Percentiles rank a stretch among this genome's conserved stretches.
Evolutionary conservation across 2,888 invertebrate genomes (phyloP).

Genomic region (Antitype chi): DNA sequence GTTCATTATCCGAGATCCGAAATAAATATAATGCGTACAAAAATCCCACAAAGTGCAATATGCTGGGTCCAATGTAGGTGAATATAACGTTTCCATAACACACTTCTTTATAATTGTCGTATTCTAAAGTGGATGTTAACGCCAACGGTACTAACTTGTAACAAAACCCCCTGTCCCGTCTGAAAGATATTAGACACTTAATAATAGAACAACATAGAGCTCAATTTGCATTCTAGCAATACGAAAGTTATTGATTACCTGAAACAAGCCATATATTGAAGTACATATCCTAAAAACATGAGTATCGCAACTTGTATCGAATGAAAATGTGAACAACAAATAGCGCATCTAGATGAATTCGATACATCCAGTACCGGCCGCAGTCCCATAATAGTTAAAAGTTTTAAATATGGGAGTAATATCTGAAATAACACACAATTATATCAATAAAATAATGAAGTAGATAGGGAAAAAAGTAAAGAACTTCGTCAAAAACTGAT

Average conservation of each 20-base stretch:
- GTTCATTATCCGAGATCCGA: slow-evolving; percentile 95
- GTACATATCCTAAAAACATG: slow-evolving; percentile 93
- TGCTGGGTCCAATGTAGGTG: slow-evolving; percentile 93
- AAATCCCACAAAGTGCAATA: slow-evolving; percentile 93
- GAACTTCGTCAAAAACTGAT: slow-evolving; percentile 12
- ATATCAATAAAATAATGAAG: background rate
- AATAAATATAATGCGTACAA: slow-evolving; percentile 94
- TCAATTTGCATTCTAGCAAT: background rate
- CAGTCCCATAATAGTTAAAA: slow-evolving; percentile 94
- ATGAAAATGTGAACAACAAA: slow-evolving; percentile 92
- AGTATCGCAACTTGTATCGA: slow-evolving; percentile 92
- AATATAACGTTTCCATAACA: slow-evolving; percentile 94
- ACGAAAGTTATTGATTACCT: slow-evolving; percentile 84
- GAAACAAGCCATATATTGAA: slow-evolving; percentile 95
- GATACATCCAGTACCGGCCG: slow-evolving; percentile 92
- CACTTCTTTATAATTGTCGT: slow-evolving; percentile 90
- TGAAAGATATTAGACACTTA: slow-evolving; percentile 72
- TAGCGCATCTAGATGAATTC: slow-evolving; percentile 91
- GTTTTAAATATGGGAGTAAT: slow-evolving; percentile 93
- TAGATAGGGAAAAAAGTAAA: background rate
- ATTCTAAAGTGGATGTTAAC: slow-evolving; percentile 83
- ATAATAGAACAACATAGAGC: background rate
- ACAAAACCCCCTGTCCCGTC: slow-evolving; percentile 93
- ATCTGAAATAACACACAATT: slow-evolving; percentile 87
- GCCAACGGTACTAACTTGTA: slow-evolving; percentile 89